Conservation (phyloP, 2,113 vertebrate species). For the Lepidothrix coronata region DNA sequence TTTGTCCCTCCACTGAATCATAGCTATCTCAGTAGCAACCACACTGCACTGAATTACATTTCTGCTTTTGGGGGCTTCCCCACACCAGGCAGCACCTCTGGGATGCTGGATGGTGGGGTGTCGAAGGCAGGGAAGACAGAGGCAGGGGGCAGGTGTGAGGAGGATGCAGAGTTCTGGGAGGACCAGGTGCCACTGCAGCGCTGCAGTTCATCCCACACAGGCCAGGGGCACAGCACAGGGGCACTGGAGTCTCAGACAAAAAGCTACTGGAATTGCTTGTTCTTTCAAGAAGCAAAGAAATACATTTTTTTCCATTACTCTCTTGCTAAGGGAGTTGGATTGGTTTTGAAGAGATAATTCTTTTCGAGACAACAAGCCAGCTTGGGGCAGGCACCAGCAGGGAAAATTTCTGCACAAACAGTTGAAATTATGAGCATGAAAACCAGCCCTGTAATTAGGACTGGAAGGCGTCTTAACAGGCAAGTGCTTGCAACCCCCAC, state of each 20-base stretch:
- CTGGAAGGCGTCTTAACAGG: background rate
- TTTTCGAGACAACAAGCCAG: background rate
- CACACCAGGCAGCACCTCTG: rapidly evolving
- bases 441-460: slow-evolving; percentile 33
- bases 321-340: background rate
- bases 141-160: rapidly evolving
- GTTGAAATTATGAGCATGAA: slow-evolving; percentile 16
- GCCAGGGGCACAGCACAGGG: background rate
- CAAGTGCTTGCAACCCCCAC: background rate
- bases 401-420: background rate
- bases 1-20: background rate
- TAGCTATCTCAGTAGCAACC: background rate
- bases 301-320: background rate
- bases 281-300: background rate
- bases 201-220: rapidly evolving
- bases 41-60: background rate
- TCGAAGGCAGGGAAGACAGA: background rate
- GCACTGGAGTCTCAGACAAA: background rate
- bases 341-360: background rate
- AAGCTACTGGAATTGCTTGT: background rate
- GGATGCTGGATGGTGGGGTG: background rate
- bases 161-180: background rate
- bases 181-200: background rate
- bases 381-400: background rate
- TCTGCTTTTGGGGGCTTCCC: background rate